These are phyloP conservation scores for Actinemys pallida DNA, from an alignment of 2,113 vertebrate species.

Conservation along the genomic window DNA sequence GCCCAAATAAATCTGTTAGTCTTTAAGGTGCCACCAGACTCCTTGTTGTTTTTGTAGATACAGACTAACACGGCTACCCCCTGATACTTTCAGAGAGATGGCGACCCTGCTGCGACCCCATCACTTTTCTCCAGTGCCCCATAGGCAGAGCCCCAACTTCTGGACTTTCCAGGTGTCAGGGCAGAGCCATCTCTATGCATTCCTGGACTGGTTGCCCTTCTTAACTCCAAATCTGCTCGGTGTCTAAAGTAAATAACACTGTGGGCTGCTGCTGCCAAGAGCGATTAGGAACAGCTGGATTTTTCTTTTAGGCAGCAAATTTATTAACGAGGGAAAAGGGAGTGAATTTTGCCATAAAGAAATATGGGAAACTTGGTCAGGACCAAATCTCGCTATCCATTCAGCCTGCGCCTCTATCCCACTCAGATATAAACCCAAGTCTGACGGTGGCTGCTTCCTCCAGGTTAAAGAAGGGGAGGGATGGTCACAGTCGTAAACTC, in stretches of 20 bases:
- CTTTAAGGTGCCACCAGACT: too few relatives aligned
- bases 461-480: background rate
- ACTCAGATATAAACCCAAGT: background rate
- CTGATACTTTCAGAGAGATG: background rate
- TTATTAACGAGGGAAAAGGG: background rate
- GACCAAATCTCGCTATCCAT: background rate
- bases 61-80: too few relatives aligned
- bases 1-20: too few relatives aligned
- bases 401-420: background rate
- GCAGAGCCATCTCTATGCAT: slow-evolving; percentile 14
- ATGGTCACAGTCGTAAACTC: background rate
- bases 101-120: background rate
- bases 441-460: background rate
- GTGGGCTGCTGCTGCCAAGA: background rate
- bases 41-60: too few relatives aligned
- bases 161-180: background rate
- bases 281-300: slow-evolving; percentile 10
- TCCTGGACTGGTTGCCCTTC: slow-evolving; percentile 17
- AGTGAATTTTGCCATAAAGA: background rate
- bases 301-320: slow-evolving; percentile 4
- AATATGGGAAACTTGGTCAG: background rate
- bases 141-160: background rate
- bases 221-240: slow-evolving; percentile 24
- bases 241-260: slow-evolving; percentile 16
- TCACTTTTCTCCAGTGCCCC: background rate